These are phyloP conservation scores for Hymenopus coronatus DNA, from an alignment of 2,888 invertebrate species.

Conservation along the genomic window DNA sequence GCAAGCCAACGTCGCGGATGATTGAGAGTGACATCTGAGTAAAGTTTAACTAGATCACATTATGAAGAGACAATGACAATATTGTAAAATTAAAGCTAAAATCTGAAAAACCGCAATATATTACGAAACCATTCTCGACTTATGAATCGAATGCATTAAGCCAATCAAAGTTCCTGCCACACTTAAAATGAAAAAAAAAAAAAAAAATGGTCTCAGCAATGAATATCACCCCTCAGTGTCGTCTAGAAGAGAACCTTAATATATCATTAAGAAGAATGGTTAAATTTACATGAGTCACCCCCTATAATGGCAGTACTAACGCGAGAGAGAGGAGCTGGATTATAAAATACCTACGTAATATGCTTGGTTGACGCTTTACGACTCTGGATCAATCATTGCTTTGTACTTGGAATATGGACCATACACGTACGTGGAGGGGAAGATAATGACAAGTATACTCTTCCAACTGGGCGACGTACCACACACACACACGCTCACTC, in stretches of 20 bases:
- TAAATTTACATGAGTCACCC: neutral
- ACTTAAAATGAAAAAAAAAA: neutral
- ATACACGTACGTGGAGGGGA: neutral
- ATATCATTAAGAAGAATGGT: neutral
- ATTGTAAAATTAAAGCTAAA: too few relatives aligned
- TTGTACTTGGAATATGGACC: conserved; percentile 5
- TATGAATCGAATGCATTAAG: neutral
- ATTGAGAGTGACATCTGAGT: too few relatives aligned
- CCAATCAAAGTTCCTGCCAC: neutral
- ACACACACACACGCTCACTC: neutral
- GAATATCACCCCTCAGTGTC: neutral
- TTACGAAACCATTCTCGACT: too few relatives aligned
- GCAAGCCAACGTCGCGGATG: too few relatives aligned
- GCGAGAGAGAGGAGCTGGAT: neutral
- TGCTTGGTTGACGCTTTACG: neutral
- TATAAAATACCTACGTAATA: neutral
- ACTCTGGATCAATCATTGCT: conserved; percentile 9
- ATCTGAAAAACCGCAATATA: too few relatives aligned
- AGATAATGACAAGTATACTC: neutral
- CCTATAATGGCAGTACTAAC: neutral
- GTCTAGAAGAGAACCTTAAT: neutral
- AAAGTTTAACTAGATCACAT: too few relatives aligned
- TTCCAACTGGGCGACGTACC: neutral
- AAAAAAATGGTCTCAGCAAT: neutral
- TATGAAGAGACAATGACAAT: too few relatives aligned